Evolutionary conservation across 2,888 invertebrate species (phyloP).

Genomic region (Agapetus fuscipes): DNA sequence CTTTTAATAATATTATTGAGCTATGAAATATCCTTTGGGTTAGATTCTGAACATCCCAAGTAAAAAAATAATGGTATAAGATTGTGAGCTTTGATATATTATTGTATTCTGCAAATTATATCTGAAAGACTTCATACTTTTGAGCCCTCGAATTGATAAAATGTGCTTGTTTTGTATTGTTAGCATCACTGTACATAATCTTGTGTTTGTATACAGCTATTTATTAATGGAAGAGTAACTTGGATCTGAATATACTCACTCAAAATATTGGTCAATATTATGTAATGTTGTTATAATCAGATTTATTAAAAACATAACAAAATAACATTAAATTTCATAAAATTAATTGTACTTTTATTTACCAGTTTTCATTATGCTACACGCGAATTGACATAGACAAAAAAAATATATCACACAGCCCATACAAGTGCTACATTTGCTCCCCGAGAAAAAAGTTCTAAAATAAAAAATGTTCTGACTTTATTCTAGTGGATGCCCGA

Average conservation of each 20-base stretch:
- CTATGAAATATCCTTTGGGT: background rate
- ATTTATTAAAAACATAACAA: slow-evolving; percentile 21
- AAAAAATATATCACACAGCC: too few species aligned
- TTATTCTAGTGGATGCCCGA: too few species aligned
- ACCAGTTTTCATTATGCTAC: too few species aligned
- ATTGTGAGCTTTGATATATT: slow-evolving; percentile 1
- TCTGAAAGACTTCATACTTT: background rate
- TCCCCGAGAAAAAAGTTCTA: too few species aligned
- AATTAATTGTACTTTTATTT: slow-evolving; percentile 16
- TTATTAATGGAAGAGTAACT: slow-evolving; percentile 35
- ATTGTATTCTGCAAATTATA: slow-evolving; percentile 1
- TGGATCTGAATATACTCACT: slow-evolving; percentile 15
- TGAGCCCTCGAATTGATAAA: slow-evolving; percentile 1
- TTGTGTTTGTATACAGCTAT: slow-evolving; percentile 51
- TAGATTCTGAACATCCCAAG: background rate
- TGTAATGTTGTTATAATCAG: slow-evolving; percentile 20
- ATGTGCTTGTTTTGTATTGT: slow-evolving; percentile 39
- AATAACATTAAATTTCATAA: slow-evolving; percentile 25
- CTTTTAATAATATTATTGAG: background rate
- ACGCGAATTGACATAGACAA: too few species aligned
- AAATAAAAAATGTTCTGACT: too few species aligned
- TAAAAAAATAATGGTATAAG: background rate
- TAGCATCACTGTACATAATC: slow-evolving; percentile 49
- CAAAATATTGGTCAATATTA: slow-evolving; percentile 15
- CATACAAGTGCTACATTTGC: too few species aligned